Percentiles rank a stretch among this genome's conserved stretches.
Conservation (phyloP, 2,888 invertebrate species). For the Dioctria rufipes region DNA sequence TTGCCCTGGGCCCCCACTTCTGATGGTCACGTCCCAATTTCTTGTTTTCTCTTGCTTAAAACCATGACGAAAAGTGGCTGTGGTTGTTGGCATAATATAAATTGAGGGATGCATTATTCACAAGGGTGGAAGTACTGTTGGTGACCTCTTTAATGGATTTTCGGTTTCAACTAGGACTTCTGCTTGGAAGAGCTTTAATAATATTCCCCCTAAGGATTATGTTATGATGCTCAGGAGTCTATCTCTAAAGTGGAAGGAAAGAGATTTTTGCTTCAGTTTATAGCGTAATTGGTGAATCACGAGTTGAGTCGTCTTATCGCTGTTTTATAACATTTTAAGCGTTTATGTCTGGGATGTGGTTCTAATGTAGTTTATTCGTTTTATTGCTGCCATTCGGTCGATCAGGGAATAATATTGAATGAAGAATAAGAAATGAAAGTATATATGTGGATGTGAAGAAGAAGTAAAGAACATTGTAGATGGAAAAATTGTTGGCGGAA, state of each 20-base stretch:
- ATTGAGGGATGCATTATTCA: conserved; percentile 45
- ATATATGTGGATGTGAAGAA: too few species aligned
- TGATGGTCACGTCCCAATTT: neutral
- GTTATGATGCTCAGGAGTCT: neutral
- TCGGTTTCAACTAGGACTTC: conserved; percentile 31
- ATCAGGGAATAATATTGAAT: too few species aligned
- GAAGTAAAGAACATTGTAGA: too few species aligned
- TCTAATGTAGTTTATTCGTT: too few species aligned
- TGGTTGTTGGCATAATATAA: conserved; percentile 33
- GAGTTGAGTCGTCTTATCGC: neutral
- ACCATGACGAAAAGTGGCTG: conserved; percentile 25
- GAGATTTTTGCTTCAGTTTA: conserved; percentile 6
- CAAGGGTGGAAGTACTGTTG: conserved; percentile 31
- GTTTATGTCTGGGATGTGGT: neutral
- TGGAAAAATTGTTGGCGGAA: too few species aligned
- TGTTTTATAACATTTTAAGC: neutral
- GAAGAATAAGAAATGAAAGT: too few species aligned
- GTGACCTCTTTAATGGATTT: conserved; percentile 42
- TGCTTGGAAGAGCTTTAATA: conserved; percentile 36
- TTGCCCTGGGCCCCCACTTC: neutral
- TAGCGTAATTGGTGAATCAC: conserved; percentile 18
- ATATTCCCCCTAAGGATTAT: conserved; percentile 39
- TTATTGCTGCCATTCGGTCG: too few species aligned
- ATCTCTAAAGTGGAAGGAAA: neutral
- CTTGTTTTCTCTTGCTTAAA: neutral